Percentiles rank a stretch among this genome's conserved stretches.
These are phyloP conservation scores for Ephialtes manifestator DNA, from an alignment of 2,888 invertebrate species.

Conservation along the genomic window DNA sequence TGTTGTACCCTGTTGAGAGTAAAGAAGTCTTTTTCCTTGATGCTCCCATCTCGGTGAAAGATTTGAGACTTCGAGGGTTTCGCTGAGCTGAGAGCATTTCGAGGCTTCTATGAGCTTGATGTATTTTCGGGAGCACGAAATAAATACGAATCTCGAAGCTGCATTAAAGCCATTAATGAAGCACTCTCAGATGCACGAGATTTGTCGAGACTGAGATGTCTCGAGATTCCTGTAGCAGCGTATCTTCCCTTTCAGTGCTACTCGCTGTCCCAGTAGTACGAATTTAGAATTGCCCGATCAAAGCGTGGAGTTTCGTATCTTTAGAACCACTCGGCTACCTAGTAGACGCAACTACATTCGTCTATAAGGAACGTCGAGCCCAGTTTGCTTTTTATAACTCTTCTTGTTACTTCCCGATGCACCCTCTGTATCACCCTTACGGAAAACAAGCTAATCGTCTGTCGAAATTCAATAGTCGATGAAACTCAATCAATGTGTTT, in stretches of 20 bases:
- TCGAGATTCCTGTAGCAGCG: conserved; percentile 33
- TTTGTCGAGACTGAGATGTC: conserved; percentile 3
- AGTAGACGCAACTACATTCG: conserved; percentile 33
- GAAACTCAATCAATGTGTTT: neutral
- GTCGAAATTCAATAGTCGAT: neutral
- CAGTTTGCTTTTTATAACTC: conserved; percentile 67
- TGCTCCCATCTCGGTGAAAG: neutral
- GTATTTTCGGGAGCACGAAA: conserved; percentile 5
- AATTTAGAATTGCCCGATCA: conserved; percentile 70
- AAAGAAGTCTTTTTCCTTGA: conserved; percentile 35
- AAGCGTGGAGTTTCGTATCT: conserved; percentile 68
- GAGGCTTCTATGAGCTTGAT: conserved; percentile 8
- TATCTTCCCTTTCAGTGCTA: conserved; percentile 40
- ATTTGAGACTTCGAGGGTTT: neutral
- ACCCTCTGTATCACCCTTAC: neutral
- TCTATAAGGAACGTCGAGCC: conserved; percentile 59
- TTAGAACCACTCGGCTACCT: conserved; percentile 56
- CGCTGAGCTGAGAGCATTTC: neutral
- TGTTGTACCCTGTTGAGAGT: conserved; percentile 63
- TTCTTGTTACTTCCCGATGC: conserved; percentile 38
- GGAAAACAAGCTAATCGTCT: neutral
- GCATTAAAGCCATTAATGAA: neutral
- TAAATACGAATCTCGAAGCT: conserved; percentile 11
- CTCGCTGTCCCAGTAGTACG: conserved; percentile 60
- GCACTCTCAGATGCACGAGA: conserved; percentile 19